Conservation (phyloP, 2,888 invertebrate genomes). For the Epinotia brunnichana region DNA sequence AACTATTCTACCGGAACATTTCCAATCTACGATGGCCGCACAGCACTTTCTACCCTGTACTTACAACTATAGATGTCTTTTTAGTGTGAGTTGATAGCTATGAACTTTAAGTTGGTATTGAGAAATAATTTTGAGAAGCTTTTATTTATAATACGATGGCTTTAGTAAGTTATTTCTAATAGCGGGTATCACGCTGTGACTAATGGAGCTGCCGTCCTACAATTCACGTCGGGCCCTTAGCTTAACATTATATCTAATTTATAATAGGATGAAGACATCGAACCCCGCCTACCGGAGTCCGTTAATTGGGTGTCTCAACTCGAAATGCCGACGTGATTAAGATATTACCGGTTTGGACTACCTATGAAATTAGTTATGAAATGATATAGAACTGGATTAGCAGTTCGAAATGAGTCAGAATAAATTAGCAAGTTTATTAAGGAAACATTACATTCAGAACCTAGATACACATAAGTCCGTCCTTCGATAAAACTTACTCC, state of each 20-base stretch:
- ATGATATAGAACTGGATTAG: neutral
- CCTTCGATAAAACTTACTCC: slow-evolving; percentile 29
- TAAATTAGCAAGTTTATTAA: slow-evolving; percentile 6
- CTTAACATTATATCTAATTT: slow-evolving; percentile 75
- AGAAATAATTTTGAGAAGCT: slow-evolving; percentile 66
- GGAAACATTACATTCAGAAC: slow-evolving; percentile 10
- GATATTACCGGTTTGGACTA: slow-evolving; percentile 35
- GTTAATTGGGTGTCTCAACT: slow-evolving; percentile 68
- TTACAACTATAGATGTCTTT: neutral
- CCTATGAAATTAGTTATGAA: neutral
- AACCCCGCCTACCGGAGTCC: slow-evolving; percentile 66
- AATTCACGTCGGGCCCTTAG: slow-evolving; percentile 57
- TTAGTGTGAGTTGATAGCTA: neutral
- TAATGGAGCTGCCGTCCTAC: slow-evolving; percentile 68
- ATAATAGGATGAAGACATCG: slow-evolving; percentile 76
- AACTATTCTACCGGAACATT: slow-evolving; percentile 25
- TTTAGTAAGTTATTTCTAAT: slow-evolving; percentile 46
- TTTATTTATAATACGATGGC: slow-evolving; percentile 73
- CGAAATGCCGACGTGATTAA: slow-evolving; percentile 58
- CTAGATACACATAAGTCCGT: slow-evolving; percentile 24
- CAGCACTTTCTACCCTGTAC: neutral
- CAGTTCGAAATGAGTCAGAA: neutral
- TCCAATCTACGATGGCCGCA: neutral
- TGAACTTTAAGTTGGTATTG: slow-evolving; percentile 53
- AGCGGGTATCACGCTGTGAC: slow-evolving; percentile 73